Evolutionary conservation across 1,140 invertebrate species (phyloP), one percentile per base, ranked within the genome.

Genomic region (Plectrocnemia conspersa): DNA sequence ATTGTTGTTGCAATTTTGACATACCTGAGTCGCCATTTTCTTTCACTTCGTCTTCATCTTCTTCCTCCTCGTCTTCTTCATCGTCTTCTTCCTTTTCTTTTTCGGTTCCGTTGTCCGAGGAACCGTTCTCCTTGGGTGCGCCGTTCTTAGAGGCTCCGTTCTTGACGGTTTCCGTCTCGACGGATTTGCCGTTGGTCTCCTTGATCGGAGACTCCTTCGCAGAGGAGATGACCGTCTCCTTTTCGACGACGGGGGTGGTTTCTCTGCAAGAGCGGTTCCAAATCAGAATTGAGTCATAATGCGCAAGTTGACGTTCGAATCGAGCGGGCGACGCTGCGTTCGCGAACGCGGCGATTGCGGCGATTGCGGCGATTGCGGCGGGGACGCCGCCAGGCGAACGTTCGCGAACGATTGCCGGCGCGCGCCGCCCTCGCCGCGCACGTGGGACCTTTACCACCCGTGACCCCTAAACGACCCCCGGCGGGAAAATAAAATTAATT

Each of bases 161-260:
- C 19, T 50, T 50, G 35, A 16, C 64, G 32, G 71, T 72, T 13
- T 68, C 69, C 9, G 70, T 66, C 10, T 73, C 72, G 56, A 73
- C 72, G 55, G 75, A 80, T 55, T 82, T 78, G 47, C 76, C 77
- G 53, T 76, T 77, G 59, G 77, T 75, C 64, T 79, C 79, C 59
- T 76, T 74, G 38, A 68, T 66, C 10, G 73, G 72, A 21, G 73
- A 70, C 59, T 74, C 74, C 60, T 74, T 74, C 2, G 74, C 71
- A 61, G 73, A 72, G 6, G 49, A 56, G 18, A 55, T 54, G 22
- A 62, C 60, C 18, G 45, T 48, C 29, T 58, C 61, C 25, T 58
- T 63, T 47, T 59, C 50, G 21, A n/a, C 40, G 38, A 35, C 46
- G 24, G 41, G 25, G 49, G 52, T 33, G 7, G 72, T 52, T 54